phyloP scores from a whole-genome alignment of 2,797 vertebrate species.

The Echiichthys vipera region DNA sequence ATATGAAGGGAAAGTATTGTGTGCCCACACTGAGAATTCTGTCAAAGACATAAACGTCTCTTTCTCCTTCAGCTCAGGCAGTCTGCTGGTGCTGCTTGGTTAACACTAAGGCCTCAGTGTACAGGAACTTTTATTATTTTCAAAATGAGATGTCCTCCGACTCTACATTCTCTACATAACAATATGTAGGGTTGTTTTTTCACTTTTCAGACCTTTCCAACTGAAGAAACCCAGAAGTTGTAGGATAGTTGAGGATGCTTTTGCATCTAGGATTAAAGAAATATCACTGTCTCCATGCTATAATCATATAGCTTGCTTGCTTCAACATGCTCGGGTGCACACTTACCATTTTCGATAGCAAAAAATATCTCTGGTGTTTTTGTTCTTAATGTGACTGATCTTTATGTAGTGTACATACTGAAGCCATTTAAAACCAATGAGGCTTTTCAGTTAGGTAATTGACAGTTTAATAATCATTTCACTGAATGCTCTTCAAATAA shows the following conservation, averaged over 20 bases:
- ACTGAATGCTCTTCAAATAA: not conserved
- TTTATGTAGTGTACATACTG: too few relatives aligned
- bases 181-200: too few relatives aligned
- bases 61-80: constrained; percentile 12
- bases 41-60: constrained; percentile 16
- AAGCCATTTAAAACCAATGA: constrained; percentile 17
- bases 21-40: not conserved
- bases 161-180: too few relatives aligned
- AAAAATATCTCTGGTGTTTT: not conserved
- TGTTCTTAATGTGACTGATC: not conserved
- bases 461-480: constrained; percentile 11
- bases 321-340: not conserved
- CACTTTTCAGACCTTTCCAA: constrained; percentile 1
- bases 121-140: constrained; percentile 13
- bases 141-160: too few relatives aligned
- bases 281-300: not conserved
- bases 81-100: not conserved
- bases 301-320: not conserved
- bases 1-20: constrained; percentile 6
- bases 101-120: constrained; percentile 21
- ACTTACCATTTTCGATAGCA: not conserved
- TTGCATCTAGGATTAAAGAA: not conserved
- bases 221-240: constrained; percentile 7
- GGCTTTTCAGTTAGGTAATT: constrained; percentile 18
- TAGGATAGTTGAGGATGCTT: not conserved